Percentiles rank a stretch among this genome's conserved stretches.
Conservation (phyloP, 1,140 invertebrate species). For the Sitobion miscanthi region DNA sequence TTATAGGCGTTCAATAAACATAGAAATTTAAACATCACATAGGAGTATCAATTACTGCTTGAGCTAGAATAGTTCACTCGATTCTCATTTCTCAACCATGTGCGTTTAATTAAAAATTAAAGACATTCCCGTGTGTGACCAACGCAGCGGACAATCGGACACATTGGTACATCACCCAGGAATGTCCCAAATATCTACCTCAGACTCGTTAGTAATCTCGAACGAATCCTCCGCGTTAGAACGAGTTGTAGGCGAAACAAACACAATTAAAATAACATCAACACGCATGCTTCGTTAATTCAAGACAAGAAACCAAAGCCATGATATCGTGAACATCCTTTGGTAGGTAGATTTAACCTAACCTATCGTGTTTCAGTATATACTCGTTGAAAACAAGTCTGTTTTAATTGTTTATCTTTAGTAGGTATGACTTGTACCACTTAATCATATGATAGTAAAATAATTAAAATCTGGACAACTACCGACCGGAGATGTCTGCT, state of each 20-base stretch:
- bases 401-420: not conserved
- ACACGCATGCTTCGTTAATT: not conserved
- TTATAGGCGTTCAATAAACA: not conserved
- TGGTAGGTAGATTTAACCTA: not conserved
- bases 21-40: not conserved
- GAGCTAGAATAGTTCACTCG: not conserved
- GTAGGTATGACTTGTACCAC: not conserved
- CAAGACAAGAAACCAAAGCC: not conserved
- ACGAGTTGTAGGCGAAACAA: not conserved
- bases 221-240: not conserved
- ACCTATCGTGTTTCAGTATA: not conserved
- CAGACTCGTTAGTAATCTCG: not conserved
- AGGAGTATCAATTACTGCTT: not conserved
- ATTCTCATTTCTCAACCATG: not conserved
- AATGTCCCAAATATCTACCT: not conserved
- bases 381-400: not conserved
- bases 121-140: not conserved
- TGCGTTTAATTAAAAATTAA: not conserved
- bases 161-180: not conserved
- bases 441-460: not conserved
- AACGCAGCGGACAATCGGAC: not conserved
- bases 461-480: no score
- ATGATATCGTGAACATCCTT: not conserved
- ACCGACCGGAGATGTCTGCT: no score
- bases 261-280: slow-evolving; percentile 17